Evolutionary conservation across 2,797 vertebrate species (phyloP).

Genomic region (Ibycter americanus): DNA sequence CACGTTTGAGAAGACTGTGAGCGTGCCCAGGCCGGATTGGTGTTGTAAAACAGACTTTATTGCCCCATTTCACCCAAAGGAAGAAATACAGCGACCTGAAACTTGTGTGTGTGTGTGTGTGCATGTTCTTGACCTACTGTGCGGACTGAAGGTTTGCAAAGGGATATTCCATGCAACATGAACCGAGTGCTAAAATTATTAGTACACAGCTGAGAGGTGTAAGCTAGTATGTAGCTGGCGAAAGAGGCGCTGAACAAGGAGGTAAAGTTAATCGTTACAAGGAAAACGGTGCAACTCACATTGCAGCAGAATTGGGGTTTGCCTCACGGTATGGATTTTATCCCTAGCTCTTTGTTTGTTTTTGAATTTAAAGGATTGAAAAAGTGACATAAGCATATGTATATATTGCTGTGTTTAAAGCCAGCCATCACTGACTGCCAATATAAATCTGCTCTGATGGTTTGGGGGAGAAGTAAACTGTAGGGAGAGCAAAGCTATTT

Average conservation of each 20-base stretch:
- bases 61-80: not conserved
- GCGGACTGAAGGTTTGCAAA: not conserved
- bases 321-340: not conserved
- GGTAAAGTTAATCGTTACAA: not conserved
- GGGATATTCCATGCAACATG: not conserved
- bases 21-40: accelerated
- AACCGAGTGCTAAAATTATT: not conserved
- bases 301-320: not conserved
- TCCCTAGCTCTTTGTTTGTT: not conserved
- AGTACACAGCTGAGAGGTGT: not conserved
- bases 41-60: not conserved
- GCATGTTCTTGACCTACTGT: not conserved
- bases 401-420: not conserved
- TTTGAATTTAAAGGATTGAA: not conserved
- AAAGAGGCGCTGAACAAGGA: not conserved
- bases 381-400: not conserved
- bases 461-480: conserved; percentile 26
- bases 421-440: not conserved
- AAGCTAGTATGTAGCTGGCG: not conserved
- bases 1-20: not conserved
- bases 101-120: not conserved
- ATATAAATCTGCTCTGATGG: conserved; percentile 11
- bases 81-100: not conserved
- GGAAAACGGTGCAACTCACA: not conserved
- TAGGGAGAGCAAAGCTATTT: conserved; percentile 65